A percentile compares a stretch with the other conserved stretches of the same genome.
Conservation (phyloP, 2,113 vertebrate genomes). For the Percopsis transmontana region DNA sequence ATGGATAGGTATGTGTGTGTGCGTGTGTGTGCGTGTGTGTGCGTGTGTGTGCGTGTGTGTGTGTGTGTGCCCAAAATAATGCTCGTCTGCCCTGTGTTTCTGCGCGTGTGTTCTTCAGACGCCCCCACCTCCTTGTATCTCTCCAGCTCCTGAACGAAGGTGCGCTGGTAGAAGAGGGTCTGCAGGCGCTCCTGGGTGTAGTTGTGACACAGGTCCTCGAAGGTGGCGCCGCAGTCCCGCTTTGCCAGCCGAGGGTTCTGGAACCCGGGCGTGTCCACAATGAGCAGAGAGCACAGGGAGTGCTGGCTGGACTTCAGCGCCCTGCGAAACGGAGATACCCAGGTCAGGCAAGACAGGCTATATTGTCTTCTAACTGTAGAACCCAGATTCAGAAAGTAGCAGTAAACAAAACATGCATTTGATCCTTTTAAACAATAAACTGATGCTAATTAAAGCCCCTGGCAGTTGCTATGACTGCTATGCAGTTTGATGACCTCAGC, state of each 20-base stretch:
- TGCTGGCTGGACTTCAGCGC: conserved; percentile 94
- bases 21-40: background rate
- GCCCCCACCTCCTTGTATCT: conserved; percentile 84
- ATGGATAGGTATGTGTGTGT: background rate
- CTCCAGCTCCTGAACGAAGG: conserved; percentile 92
- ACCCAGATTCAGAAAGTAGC: background rate
- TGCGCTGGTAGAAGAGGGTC: conserved; percentile 90
- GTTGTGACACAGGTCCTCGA: conserved; percentile 97
- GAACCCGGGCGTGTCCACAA: conserved; percentile 94
- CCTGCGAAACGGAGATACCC: conserved; percentile 68
- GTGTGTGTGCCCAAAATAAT: background rate
- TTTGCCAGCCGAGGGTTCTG: conserved; percentile 90
- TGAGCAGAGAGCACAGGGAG: conserved; percentile 90
- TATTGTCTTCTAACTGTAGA: background rate
- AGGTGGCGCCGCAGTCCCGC: conserved; percentile 84
- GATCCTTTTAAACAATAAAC: background rate
- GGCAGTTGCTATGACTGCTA: no score
- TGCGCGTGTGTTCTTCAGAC: conserved; percentile 45
- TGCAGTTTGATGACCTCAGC: no score
- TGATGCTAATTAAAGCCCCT: no score
- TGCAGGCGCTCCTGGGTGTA: conserved; percentile 95
- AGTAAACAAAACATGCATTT: background rate
- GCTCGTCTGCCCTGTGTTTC: conserved; percentile 6
- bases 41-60: background rate
- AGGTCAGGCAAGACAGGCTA: conserved; percentile 11